Base-by-base conservation (phyloP, 2,888 invertebrate species). In the Trimorus sp. region DNA sequence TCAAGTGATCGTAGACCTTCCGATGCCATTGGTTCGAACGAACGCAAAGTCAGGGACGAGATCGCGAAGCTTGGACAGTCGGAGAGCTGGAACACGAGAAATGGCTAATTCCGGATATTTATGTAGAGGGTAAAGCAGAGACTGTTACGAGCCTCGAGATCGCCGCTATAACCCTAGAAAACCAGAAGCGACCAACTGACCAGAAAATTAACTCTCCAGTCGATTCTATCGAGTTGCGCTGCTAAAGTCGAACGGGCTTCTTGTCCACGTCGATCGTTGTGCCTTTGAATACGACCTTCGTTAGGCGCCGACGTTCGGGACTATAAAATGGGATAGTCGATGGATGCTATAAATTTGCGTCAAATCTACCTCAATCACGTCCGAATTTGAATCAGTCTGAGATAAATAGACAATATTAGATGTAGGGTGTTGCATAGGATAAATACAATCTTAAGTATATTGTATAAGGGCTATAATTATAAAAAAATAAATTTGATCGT, bases 51-150 rank as follows among this genome's bases (percentile, higher is more conserved):
- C 79, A 79, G 74, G 78, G 83, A 83, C 78, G 81, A 71, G 84
- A 80, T 68, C 79, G 86, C 85, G 82, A 87, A 83, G 84, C 80
- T 79, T 78, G 84, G 84, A 83, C 79, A 81, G 82, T 79, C 83
- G 71, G 82, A 83, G 84, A 84, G 80, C 65, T 85, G 84, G 86
- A 86, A 87, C 88, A 90, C 89, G 91, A 92, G 91, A 91, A 92
- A 92, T 91, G 90, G 91, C 91, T 92, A 92, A 92, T 92, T 91
- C 91, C 91, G 91, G 91, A 92, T 91, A 92, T 92, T 92, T 92
- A 91, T 91, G 91, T 92, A 89, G 89, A 90, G 90, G 89, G 90
- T 89, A 89, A 91, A 90, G 90, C 89, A 89, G 89, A 89, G 89
- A 89, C 86, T 90, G 91, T 91, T 91, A 91, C 90, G 89, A 79